Percentiles rank a stretch among this genome's conserved stretches.
Evolutionary conservation across 2,113 vertebrate species (phyloP).

Genomic region (Apeltes quadracus): DNA sequence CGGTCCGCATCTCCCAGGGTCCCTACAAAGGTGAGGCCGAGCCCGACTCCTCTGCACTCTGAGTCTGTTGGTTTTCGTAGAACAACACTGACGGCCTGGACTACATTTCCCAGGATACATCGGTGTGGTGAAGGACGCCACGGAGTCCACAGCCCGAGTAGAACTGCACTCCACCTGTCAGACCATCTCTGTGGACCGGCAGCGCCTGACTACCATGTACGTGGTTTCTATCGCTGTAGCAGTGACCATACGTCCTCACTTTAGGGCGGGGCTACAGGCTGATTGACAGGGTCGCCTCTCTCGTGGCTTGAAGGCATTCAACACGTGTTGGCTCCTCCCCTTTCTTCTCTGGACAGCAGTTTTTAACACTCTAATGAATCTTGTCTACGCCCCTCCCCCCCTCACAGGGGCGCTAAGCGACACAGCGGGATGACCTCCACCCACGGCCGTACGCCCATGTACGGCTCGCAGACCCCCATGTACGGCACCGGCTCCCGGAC

Average conservation of each 20-base stretch:
- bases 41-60: background rate
- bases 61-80: too few relatives aligned
- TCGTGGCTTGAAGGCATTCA: background rate
- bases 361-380: background rate
- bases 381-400: too few relatives aligned
- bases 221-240: conserved; percentile 21
- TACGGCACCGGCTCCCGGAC: conserved; percentile 91
- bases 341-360: background rate
- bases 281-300: background rate
- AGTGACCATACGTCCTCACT: background rate
- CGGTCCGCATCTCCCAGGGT: conserved; percentile 93
- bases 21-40: conserved; percentile 90
- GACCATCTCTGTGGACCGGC: conserved; percentile 95
- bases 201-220: conserved; percentile 90
- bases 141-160: conserved; percentile 90
- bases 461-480: conserved; percentile 94
- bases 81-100: too few relatives aligned
- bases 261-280: background rate
- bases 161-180: conserved; percentile 96
- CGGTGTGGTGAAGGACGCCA: conserved; percentile 94
- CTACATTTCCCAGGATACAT: conserved; percentile 86
- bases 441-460: conserved; percentile 90
- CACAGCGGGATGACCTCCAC: conserved; percentile 85
- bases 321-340: too few relatives aligned
- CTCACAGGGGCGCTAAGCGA: conserved; percentile 84